These are phyloP conservation scores for Drosophila lutescens DNA, from an alignment of 2,888 invertebrate species.

Conservation along the genomic window DNA sequence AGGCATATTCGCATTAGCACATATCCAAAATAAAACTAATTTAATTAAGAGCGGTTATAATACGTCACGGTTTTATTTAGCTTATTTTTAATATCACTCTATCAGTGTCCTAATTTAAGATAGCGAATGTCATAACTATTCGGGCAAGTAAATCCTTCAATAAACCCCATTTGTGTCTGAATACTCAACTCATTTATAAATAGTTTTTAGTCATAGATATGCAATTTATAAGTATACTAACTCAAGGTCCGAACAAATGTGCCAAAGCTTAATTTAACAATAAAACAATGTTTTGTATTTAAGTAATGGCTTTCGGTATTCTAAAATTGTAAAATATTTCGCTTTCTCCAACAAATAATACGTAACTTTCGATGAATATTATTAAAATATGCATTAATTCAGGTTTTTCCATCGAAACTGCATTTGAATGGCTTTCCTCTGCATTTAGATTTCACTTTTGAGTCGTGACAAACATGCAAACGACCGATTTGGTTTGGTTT, in stretches of 20 bases:
- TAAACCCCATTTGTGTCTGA: background rate
- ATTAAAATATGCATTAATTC: constrained; percentile 6
- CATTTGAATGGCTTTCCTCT: constrained; percentile 37
- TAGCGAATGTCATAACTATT: constrained; percentile 6
- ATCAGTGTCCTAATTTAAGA: constrained; percentile 13
- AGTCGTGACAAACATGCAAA: constrained; percentile 59
- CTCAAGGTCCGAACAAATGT: background rate
- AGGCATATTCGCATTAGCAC: no score
- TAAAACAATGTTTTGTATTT: background rate
- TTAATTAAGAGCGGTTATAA: background rate
- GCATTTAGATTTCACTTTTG: constrained; percentile 54
- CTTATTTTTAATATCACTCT: constrained; percentile 10
- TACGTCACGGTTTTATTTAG: background rate
- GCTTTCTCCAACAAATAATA: background rate
- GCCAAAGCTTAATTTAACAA: background rate
- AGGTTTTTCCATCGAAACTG: constrained; percentile 25
- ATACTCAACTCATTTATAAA: background rate
- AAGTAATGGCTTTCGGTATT: background rate
- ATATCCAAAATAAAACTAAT: background rate
- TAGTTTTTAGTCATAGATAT: background rate
- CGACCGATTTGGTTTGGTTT: constrained; percentile 49
- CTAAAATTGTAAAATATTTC: background rate
- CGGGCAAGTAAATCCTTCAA: constrained; percentile 2
- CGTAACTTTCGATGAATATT: background rate
- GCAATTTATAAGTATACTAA: background rate